A percentile compares a stretch with the other conserved stretches of the same genome.
These are phyloP conservation scores for Spizaetus ornatus DNA, from an alignment of 2,113 vertebrate species.

Conservation along the genomic window DNA sequence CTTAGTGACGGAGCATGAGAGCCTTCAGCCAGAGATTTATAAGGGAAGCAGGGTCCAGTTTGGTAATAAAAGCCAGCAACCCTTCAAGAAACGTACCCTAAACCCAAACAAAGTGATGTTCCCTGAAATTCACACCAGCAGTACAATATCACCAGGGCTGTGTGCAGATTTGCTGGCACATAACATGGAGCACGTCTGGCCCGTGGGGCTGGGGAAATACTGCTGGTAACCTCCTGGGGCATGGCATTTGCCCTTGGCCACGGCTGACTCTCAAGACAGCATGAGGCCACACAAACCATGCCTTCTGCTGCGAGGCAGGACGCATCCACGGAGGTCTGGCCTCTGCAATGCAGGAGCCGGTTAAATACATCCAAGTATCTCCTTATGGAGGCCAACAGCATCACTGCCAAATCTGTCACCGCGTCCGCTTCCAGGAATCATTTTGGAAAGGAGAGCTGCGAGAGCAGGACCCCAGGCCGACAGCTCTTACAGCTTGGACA, in stretches of 20 bases:
- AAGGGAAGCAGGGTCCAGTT: neutral
- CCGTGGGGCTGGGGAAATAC: accelerated
- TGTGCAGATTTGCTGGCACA: neutral
- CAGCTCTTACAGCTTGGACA: neutral
- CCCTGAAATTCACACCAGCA: neutral
- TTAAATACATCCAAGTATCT: neutral
- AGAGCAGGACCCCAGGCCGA: neutral
- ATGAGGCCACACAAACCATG: neutral
- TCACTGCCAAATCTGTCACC: neutral
- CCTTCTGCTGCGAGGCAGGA: neutral
- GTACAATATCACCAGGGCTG: neutral
- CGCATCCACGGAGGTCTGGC: neutral
- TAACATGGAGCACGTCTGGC: neutral
- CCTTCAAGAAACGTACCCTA: neutral
- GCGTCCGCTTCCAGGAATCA: accelerated
- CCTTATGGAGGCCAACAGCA: neutral
- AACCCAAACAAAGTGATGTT: neutral
- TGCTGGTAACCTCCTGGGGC: neutral
- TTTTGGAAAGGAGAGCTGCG: neutral
- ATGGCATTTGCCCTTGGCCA: neutral
- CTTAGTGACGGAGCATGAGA: neutral
- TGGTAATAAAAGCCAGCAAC: neutral
- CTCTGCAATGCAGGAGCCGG: neutral
- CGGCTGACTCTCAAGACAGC: accelerated
- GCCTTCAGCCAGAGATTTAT: neutral